Evolutionary conservation across 2,888 invertebrate genomes (phyloP).

Genomic region (Leucophenga maculata): DNA sequence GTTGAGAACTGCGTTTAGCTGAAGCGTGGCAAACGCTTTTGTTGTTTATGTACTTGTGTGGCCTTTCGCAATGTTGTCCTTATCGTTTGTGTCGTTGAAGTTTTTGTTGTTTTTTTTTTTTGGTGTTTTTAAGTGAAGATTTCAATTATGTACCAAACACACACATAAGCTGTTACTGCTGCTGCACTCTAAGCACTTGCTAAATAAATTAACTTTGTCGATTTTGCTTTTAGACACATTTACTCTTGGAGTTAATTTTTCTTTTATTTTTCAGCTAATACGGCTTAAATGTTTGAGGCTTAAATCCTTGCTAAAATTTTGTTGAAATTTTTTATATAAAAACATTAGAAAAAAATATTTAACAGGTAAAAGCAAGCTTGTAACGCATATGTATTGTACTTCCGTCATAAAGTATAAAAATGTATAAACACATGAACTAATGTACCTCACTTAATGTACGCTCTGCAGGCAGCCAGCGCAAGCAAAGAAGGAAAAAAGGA

Average conservation of each 20-base stretch:
- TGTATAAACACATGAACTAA: constrained; percentile 47
- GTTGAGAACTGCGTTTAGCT: constrained; percentile 8
- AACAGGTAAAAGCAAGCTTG: too few relatives aligned
- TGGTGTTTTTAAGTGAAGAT: not conserved
- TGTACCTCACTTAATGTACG: constrained; percentile 40
- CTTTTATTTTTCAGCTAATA: not conserved
- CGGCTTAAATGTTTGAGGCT: too few relatives aligned
- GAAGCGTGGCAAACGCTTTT: not conserved
- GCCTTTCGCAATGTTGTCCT: not conserved
- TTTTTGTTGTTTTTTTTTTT: not conserved
- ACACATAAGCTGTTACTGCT: not conserved
- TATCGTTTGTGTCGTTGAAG: not conserved
- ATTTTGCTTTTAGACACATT: not conserved
- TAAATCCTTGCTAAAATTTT: not conserved
- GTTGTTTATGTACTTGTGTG: not conserved
- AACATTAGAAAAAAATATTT: not conserved
- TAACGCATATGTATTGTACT: constrained; percentile 61
- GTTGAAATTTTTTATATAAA: constrained; percentile 3
- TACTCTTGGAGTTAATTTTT: not conserved
- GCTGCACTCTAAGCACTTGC: not conserved
- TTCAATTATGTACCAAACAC: not conserved
- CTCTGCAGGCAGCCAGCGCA: not conserved
- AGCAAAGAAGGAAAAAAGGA: too few relatives aligned
- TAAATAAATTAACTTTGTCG: not conserved
- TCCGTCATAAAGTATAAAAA: constrained; percentile 53